These are phyloP conservation scores for Gracilinanus agilis DNA, from an alignment of 2,113 vertebrate genomes.

Conservation along the genomic window DNA sequence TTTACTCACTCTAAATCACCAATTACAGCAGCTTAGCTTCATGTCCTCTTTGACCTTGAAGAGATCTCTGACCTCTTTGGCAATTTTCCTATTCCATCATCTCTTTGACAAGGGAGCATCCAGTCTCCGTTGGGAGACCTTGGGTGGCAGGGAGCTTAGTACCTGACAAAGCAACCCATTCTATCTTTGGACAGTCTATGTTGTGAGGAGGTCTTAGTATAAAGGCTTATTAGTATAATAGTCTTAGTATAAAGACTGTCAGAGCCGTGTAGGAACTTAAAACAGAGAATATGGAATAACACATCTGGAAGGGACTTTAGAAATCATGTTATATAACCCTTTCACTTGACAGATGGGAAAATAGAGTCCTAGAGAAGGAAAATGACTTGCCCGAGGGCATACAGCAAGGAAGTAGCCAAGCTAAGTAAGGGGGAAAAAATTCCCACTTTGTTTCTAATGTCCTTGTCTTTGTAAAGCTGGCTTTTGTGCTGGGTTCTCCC, in stretches of 20 bases:
- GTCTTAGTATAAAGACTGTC: neutral
- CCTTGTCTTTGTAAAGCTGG: constrained; percentile 27
- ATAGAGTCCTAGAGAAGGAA: neutral
- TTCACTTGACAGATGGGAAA: neutral
- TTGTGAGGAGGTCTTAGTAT: neutral
- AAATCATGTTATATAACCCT: neutral
- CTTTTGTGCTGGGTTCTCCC: constrained; percentile 82
- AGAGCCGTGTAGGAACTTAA: neutral
- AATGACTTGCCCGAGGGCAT: neutral
- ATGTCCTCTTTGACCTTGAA: neutral
- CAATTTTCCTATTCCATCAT: neutral
- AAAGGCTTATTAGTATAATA: no score
- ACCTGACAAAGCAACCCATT: neutral
- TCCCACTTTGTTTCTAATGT: no score
- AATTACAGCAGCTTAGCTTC: neutral
- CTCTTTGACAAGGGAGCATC: neutral
- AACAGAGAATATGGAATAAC: neutral
- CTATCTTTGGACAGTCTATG: neutral
- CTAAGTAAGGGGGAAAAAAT: neutral
- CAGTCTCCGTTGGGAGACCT: neutral
- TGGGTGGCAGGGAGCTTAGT: neutral
- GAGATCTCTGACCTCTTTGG: neutral
- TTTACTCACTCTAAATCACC: neutral
- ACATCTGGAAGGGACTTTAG: neutral
- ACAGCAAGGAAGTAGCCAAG: neutral